These are phyloP conservation scores for Smittia sp. DNA, from an alignment of 2,888 invertebrate genomes.

Conservation along the genomic window DNA sequence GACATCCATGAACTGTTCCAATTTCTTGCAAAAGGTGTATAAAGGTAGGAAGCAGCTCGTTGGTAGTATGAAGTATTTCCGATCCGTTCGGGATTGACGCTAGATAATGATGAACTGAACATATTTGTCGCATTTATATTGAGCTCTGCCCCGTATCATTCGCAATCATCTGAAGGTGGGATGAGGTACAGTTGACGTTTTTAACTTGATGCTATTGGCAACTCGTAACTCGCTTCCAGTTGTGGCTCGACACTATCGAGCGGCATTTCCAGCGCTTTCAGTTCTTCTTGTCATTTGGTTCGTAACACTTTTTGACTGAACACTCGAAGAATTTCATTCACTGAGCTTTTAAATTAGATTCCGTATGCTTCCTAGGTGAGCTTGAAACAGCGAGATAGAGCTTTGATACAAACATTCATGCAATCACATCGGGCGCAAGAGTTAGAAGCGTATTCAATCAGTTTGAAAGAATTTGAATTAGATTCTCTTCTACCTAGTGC, in stretches of 20 bases:
- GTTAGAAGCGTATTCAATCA: background rate
- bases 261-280: too few relatives aligned
- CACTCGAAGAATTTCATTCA: background rate
- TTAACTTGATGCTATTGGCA: too few relatives aligned
- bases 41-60: background rate
- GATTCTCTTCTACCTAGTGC: background rate
- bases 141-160: too few relatives aligned
- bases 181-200: too few relatives aligned
- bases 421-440: background rate
- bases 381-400: too few relatives aligned
- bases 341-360: background rate
- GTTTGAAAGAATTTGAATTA: background rate
- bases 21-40: background rate
- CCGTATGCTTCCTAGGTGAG: background rate
- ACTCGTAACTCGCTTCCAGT: too few relatives aligned
- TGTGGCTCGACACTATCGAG: too few relatives aligned
- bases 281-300: too few relatives aligned
- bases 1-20: slow-evolving; percentile 6
- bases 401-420: too few relatives aligned
- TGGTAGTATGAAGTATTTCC: background rate
- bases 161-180: too few relatives aligned
- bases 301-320: too few relatives aligned
- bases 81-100: background rate
- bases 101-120: background rate
- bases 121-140: background rate